phyloP scores from a whole-genome alignment of 2,888 invertebrate genomes.

The Hirtodrosophila cameraria region DNA sequence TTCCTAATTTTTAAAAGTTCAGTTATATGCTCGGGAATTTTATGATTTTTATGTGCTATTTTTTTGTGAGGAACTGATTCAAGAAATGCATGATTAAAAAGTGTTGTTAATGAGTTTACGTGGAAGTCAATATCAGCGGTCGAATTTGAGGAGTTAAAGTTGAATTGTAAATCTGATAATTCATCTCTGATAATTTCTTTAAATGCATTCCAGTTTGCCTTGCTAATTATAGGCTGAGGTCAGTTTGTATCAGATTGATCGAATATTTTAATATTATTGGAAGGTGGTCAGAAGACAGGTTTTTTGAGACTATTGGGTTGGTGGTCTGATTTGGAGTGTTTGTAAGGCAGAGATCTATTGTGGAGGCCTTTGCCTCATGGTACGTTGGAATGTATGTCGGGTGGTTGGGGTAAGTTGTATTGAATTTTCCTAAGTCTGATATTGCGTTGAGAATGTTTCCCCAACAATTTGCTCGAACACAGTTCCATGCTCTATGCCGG shows the following conservation, averaged over 20 bases:
- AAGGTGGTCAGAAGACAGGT: slow-evolving; percentile 9
- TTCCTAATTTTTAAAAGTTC: too few species aligned
- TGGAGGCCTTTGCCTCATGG: neutral
- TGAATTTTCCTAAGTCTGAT: neutral
- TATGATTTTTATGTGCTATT: too few species aligned
- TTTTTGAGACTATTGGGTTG: neutral
- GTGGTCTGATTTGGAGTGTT: neutral
- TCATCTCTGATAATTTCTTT: too few species aligned
- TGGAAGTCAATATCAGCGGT: neutral
- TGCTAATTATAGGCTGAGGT: too few species aligned
- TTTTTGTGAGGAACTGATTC: too few species aligned
- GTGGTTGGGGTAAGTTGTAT: neutral
- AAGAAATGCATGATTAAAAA: too few species aligned
- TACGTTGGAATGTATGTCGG: neutral
- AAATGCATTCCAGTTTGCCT: too few species aligned
- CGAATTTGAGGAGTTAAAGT: too few species aligned
- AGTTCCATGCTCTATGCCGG: slow-evolving; percentile 1
- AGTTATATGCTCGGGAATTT: too few species aligned
- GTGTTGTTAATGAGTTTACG: too few species aligned
- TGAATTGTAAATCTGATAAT: too few species aligned
- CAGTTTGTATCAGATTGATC: neutral
- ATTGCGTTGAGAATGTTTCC: slow-evolving; percentile 7
- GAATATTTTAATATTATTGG: neutral
- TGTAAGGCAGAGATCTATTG: slow-evolving; percentile 1
- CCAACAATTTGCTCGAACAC: slow-evolving; percentile 9